Conservation (phyloP, 1,140 invertebrate genomes). For the Leptestheria dahalacensis region DNA sequence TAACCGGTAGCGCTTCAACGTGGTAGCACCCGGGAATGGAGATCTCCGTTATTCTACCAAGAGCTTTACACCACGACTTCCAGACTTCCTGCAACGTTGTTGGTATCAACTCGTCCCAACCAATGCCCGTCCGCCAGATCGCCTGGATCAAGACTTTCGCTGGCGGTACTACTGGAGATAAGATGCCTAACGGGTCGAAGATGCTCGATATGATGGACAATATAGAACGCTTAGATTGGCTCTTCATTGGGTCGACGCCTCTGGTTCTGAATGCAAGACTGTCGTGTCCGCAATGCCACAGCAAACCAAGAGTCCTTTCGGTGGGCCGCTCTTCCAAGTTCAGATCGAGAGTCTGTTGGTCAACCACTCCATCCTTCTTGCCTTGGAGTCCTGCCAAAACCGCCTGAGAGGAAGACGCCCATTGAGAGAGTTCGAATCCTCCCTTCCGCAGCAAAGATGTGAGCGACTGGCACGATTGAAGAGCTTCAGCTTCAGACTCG, state of each 20-base stretch:
- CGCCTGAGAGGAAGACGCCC: not conserved
- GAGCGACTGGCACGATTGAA: not conserved
- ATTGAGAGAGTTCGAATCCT: not conserved
- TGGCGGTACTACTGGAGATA: conserved; percentile 24
- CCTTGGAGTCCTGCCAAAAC: not conserved
- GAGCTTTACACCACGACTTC: conserved; percentile 15
- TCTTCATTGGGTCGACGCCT: conserved; percentile 10
- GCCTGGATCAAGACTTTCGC: conserved; percentile 31
- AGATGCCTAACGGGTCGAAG: conserved; percentile 23
- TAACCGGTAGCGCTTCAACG: no score
- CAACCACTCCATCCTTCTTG: no score
- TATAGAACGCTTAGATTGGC: conserved; percentile 15
- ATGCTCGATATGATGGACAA: no score
- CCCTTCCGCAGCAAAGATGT: no score
- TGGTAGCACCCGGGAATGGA: conserved; percentile 8
- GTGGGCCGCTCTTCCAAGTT: not conserved
- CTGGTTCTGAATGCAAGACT: conserved; percentile 6
- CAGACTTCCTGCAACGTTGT: conserved; percentile 12
- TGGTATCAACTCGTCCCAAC: conserved; percentile 19
- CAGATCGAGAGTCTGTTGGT: not conserved
- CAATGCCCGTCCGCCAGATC: conserved; percentile 25
- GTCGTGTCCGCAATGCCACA: conserved; percentile 14
- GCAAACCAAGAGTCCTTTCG: conserved; percentile 14
- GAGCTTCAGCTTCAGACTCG: conserved; percentile 5
- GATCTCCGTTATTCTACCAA: not conserved